Base-by-base conservation (phyloP, 2,797 vertebrate species). In the Neostethus bicornis region DNA sequence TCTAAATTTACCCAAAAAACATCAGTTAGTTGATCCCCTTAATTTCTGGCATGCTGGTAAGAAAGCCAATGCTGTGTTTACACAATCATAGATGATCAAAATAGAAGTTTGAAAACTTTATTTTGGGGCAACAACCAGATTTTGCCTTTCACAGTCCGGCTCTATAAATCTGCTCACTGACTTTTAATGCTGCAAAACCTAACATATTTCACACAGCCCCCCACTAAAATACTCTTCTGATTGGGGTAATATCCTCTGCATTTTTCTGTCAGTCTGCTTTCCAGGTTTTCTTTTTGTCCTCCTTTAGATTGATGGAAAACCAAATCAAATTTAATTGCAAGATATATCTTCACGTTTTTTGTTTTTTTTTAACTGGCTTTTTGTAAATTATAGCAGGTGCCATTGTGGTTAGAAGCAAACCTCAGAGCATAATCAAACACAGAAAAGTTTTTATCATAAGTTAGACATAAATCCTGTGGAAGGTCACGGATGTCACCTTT, bases 291-390 rank as follows among this genome's bases (percentile, higher is more conserved):
- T 51, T 29, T 49, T 44, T 58, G 8, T 14, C 14, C 29, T 37
- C 35, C 52, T 52, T 21, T 60, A 31, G 53, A 79, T 70, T 79
- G 75, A 80, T 37, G 11, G 47, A 38, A 75, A 80, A 71, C 41
- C 45, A 59, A 54, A 77, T 77, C 76, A 53, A 61, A 20, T 44
- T 26, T 77, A 81, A 82, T 65, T 52, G 31, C 53, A 16, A 70
- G 23, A 61, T 19, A 16, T 59, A 61, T 63, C 3, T 29, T 43
- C 34, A 32, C 47, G 17, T 21, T 45, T 14, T 23, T 37, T 37
- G 38, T 16, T 63, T 21, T 45, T 14, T 23, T 37, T 37, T 38
- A 16, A 63, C 43, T 39, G 23, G 19, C 23, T 23, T 61, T 53
- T 66, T 72, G 5, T 29, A 12, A 47, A 49, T 71, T 25, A 66